Conservation (phyloP, 2,113 vertebrate species). For the Colaptes auratus region DNA sequence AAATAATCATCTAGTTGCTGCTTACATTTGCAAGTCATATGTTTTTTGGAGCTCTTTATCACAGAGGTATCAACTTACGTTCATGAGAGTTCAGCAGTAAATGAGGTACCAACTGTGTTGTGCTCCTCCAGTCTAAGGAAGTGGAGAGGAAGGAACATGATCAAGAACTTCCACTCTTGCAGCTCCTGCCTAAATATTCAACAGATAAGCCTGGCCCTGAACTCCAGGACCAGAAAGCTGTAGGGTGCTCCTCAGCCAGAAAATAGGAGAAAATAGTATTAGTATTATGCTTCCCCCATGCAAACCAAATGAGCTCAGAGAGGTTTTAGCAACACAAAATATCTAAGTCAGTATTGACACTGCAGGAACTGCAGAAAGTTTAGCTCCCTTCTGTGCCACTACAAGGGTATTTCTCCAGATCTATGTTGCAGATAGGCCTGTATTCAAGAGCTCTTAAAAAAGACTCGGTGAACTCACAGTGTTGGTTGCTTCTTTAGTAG, state of each 20-base stretch:
- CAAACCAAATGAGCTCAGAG: neutral
- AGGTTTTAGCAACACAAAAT: neutral
- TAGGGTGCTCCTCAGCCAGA: neutral
- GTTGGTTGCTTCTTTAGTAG: neutral
- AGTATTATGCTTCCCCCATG: neutral
- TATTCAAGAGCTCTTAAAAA: neutral
- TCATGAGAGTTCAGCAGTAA: neutral
- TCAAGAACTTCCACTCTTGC: neutral
- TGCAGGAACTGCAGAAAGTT: neutral
- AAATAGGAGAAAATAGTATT: neutral
- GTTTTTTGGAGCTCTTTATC: neutral
- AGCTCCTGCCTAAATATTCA: neutral
- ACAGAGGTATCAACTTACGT: neutral
- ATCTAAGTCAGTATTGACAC: neutral
- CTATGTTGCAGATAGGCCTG: neutral
- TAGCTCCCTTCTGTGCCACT: neutral
- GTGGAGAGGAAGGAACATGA: neutral
- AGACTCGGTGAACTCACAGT: neutral
- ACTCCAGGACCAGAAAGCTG: neutral
- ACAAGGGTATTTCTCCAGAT: neutral
- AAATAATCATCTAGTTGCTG: neutral
- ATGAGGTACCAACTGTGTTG: neutral
- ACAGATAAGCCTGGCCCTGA: neutral
- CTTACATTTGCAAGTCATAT: conserved; percentile 14
- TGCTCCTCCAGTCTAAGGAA: neutral